These are phyloP conservation scores for Dendroctonus ponderosae DNA, from an alignment of 1,140 invertebrate genomes.

Conservation along the genomic window DNA sequence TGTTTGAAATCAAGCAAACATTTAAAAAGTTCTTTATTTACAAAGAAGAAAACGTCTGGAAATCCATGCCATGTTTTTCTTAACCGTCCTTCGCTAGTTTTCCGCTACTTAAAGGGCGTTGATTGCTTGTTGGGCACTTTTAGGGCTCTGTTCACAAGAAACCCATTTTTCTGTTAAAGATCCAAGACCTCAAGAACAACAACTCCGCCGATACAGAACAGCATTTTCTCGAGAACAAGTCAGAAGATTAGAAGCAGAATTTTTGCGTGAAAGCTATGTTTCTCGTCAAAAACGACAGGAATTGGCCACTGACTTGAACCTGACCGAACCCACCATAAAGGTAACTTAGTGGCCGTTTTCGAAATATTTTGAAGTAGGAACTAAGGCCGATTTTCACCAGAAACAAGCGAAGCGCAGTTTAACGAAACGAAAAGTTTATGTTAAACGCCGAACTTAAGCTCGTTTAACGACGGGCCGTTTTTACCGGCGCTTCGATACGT, in stretches of 20 bases:
- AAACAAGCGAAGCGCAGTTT: too few species aligned
- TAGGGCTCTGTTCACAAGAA: background rate
- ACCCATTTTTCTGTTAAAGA: too few species aligned
- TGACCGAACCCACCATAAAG: slow-evolving; percentile 98
- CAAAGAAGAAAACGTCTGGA: background rate
- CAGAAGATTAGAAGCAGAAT: slow-evolving; percentile 93
- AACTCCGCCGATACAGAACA: slow-evolving; percentile 88
- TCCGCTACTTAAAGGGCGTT: slow-evolving; percentile 8
- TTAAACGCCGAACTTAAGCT: too few species aligned
- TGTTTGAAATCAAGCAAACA: too few species aligned
- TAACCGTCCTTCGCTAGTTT: slow-evolving; percentile 22
- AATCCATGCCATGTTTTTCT: background rate
- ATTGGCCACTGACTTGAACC: slow-evolving; percentile 86
- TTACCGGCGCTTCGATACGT: too few species aligned
- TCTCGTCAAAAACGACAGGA: slow-evolving; percentile 92
- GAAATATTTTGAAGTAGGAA: slow-evolving; percentile 1
- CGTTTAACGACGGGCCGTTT: too few species aligned
- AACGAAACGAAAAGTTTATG: too few species aligned
- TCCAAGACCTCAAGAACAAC: too few species aligned
- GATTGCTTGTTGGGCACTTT: slow-evolving; percentile 23
- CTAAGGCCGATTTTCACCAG: too few species aligned
- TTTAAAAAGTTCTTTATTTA: too few species aligned
- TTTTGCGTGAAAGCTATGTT: slow-evolving; percentile 96
- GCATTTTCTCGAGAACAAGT: slow-evolving; percentile 97
- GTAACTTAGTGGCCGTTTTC: slow-evolving; percentile 57